phyloP scores from a whole-genome alignment of 92 coral and sea anemone genomes.

The Virgularia gustaviana region DNA sequence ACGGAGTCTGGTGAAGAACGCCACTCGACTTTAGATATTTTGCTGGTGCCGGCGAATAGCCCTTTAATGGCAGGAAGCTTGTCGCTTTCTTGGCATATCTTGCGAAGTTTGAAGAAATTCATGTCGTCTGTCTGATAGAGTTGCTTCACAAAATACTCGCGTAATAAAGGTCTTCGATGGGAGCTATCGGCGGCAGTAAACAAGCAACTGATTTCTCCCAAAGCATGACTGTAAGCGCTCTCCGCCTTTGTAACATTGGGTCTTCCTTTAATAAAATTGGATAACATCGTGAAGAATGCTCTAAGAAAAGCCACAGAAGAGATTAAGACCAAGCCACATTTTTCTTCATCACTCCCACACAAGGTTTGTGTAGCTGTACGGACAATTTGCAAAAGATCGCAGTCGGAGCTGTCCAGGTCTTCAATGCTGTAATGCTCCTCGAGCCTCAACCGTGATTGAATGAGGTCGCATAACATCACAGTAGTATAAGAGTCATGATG shows the following conservation, averaged over 20 bases:
- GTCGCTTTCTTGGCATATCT: constrained; percentile 37
- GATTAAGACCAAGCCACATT: constrained; percentile 48
- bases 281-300: constrained; percentile 62
- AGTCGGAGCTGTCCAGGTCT: constrained; percentile 67
- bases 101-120: constrained; percentile 47
- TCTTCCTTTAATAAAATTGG: constrained; percentile 42
- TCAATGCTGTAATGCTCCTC: constrained; percentile 43
- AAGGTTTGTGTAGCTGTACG: constrained; percentile 55
- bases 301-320: constrained; percentile 79
- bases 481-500: constrained; percentile 67
- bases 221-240: constrained; percentile 46
- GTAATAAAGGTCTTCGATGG: constrained; percentile 19
- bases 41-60: constrained; percentile 44
- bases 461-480: constrained; percentile 88
- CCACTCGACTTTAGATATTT: constrained; percentile 41
- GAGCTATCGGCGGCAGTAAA: constrained; percentile 22
- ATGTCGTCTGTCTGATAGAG: constrained; percentile 49
- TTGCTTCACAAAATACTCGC: constrained; percentile 71
- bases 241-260: constrained; percentile 28
- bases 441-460: constrained; percentile 53
- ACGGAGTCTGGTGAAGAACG: constrained; percentile 45
- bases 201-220: constrained; percentile 60
- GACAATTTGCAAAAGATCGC: constrained; percentile 48
- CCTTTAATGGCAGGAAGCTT: constrained; percentile 44
- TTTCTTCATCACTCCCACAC: constrained; percentile 36